Percentiles rank a stretch among this genome's conserved stretches.
phyloP scores from a whole-genome alignment of 1,140 invertebrate species.

The Drosophila obscura region DNA sequence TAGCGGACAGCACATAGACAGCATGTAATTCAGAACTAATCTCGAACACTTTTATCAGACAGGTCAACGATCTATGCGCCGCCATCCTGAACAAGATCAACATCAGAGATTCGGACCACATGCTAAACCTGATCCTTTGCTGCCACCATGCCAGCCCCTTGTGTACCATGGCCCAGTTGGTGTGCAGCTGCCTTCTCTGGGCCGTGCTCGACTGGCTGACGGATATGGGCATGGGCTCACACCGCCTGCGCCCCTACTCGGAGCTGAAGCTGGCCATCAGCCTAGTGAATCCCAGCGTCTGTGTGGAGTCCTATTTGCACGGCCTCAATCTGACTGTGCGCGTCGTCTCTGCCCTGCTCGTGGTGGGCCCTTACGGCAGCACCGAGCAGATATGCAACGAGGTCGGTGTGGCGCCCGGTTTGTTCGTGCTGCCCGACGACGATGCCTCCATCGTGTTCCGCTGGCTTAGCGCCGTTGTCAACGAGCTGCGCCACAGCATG shows the following conservation, averaged over 20 bases:
- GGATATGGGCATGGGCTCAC: slow-evolving; percentile 40
- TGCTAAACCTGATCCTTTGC: slow-evolving; percentile 53
- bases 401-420: slow-evolving; percentile 23
- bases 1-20: background rate
- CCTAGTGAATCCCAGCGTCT: slow-evolving; percentile 51
- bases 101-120: slow-evolving; percentile 32
- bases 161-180: slow-evolving; percentile 55
- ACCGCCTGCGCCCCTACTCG: slow-evolving; percentile 41
- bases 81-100: slow-evolving; percentile 42
- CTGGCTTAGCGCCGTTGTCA: slow-evolving; percentile 54
- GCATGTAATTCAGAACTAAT: too few relatives aligned
- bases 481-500: slow-evolving; percentile 52
- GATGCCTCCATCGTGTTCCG: slow-evolving; percentile 48
- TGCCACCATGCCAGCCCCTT: slow-evolving; percentile 49
- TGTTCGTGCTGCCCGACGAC: slow-evolving; percentile 40
- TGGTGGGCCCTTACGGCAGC: slow-evolving; percentile 39
- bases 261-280: slow-evolving; percentile 49
- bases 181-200: slow-evolving; percentile 56
- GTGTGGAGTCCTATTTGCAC: slow-evolving; percentile 54
- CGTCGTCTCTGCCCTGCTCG: slow-evolving; percentile 30
- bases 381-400: slow-evolving; percentile 44
- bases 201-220: slow-evolving; percentile 51
- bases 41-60: background rate
- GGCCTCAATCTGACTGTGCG: slow-evolving; percentile 58
- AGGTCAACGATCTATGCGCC: slow-evolving; percentile 48